Percentiles rank a stretch among this genome's conserved stretches.
These are phyloP conservation scores for Anisognathus igniventris DNA, from an alignment of 2,797 vertebrate species.

Conservation along the genomic window DNA sequence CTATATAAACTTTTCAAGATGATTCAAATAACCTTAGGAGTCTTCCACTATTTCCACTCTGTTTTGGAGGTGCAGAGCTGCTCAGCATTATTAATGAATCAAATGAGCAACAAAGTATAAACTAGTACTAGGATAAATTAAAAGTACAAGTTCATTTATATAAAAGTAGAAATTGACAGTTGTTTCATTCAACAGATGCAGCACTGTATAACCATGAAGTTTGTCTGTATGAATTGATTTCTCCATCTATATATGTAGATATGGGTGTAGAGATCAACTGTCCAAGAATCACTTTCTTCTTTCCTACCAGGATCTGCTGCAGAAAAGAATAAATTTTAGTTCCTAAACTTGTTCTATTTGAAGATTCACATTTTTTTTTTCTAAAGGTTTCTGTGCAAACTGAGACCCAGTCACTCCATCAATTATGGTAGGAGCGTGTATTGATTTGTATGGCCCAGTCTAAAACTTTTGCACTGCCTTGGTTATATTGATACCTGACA, in stretches of 20 bases:
- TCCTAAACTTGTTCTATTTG: not conserved
- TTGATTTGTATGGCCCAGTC: not conserved
- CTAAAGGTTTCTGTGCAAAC: not conserved
- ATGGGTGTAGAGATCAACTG: not conserved
- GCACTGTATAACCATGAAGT: not conserved
- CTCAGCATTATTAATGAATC: not conserved
- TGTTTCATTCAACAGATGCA: not conserved
- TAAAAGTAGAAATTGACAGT: not conserved
- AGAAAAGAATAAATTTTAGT: not conserved
- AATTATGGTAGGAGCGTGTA: rapidly evolving
- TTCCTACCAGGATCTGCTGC: not conserved
- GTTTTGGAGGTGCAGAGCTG: not conserved
- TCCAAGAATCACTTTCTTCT: not conserved
- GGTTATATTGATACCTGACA: not conserved
- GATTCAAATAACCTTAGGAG: not conserved
- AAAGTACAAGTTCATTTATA: not conserved
- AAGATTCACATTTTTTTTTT: not conserved
- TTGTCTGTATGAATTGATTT: not conserved
- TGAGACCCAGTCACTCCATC: not conserved
- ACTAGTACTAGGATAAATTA: not conserved
- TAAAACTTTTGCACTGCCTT: not conserved
- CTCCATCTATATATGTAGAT: not conserved
- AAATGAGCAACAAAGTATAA: not conserved
- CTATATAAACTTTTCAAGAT: not conserved
- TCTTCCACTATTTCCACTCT: not conserved